Evolutionary conservation across 2,113 vertebrate genomes (phyloP).

Genomic region (Halcyon malimbica): DNA sequence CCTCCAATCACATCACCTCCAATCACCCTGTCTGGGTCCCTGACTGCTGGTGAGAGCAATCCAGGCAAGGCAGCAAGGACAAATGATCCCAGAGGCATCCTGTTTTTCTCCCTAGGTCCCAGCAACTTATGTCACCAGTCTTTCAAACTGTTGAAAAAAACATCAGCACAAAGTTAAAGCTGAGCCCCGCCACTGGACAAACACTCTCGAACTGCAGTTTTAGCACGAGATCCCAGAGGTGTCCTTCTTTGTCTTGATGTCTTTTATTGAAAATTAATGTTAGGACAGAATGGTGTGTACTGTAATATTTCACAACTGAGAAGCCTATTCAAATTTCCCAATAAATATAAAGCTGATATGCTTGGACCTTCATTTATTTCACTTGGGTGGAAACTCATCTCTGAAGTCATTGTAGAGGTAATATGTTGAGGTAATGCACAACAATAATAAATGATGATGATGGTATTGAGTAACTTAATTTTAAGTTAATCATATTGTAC

Average conservation of each 20-base stretch:
- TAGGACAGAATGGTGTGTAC: not conserved
- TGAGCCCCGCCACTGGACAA: accelerated
- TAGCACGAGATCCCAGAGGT: not conserved
- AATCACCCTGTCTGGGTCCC: accelerated
- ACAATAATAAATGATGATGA: not conserved
- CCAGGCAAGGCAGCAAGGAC: accelerated
- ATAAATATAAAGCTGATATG: not conserved
- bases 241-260: not conserved
- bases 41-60: too few species aligned
- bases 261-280: not conserved
- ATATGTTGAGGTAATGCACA: not conserved
- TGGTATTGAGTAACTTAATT: not conserved
- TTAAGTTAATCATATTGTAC: not conserved
- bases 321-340: not conserved
- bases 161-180: not conserved
- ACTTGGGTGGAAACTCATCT: not conserved
- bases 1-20: too few species aligned
- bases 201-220: not conserved
- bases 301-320: not conserved
- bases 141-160: not conserved
- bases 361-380: not conserved
- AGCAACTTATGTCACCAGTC: accelerated
- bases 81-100: not conserved
- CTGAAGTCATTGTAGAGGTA: not conserved
- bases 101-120: not conserved